Base-by-base conservation (phyloP, 2,113 vertebrate genomes). In the Platanista minor region DNA sequence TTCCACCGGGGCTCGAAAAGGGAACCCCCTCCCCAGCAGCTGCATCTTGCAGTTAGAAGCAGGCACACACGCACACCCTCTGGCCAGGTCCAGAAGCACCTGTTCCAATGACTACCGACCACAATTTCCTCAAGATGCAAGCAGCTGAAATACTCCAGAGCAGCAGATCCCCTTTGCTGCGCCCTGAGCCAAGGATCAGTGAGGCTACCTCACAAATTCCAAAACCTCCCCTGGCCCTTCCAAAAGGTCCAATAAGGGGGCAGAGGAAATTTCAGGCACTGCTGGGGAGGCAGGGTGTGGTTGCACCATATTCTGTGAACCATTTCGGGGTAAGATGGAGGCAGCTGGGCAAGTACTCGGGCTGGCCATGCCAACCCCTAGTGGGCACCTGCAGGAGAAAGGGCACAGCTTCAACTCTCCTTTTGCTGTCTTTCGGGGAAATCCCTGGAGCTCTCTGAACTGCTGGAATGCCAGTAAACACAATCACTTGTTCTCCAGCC, bases 21-120 rank as follows among this genome's bases (percentile, higher is more conserved):
- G 69, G 9, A 57, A 13, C 6, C 0, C 31, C 15, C 27, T 49
- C 64, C 83, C 52, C 2, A 0, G 62, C 62, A 86, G 77, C 88
- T 43, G 29, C 12, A 0, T 54, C 64, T 62, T 29, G 54, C n/a
- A 33, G 36, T 21, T 4, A 89, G 87, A 90, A 96, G 74, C 94
- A 36, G 46, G 20, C 6, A 4, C 0, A 0, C 0, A 17, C 71
- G 29, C 27, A 49, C 43, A 29, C 43, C 43, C 23, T 66, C 18
- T 7, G 6, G 1, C 80, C 23, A 1, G 61, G 31, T 27, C 74
- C 67, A 43, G 25, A 72, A 46, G 78, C 92, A 74, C 64, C 46
- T 57, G 64, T 21, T 54, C 74, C 92, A 3, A 13, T 13, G 78
- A 49, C 83, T 74, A 46, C 83, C 92, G 59, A 21, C 25, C 62